phyloP scores from a whole-genome alignment of 2,888 invertebrate species.

The Xylophagus ater region DNA sequence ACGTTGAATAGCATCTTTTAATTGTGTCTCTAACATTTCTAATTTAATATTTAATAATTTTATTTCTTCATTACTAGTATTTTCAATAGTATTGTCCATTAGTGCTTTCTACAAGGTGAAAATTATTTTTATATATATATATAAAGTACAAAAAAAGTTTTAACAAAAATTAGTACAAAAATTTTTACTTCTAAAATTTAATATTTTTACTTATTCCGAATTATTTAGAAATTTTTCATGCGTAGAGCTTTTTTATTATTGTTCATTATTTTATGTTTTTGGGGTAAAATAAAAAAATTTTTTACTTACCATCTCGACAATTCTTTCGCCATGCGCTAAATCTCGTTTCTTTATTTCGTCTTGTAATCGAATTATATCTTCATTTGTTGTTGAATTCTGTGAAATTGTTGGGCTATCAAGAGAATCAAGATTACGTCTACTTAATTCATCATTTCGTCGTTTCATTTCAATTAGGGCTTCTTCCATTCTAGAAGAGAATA shows the following conservation, averaged over 20 bases:
- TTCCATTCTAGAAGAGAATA: slow-evolving; percentile 30
- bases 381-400: slow-evolving; percentile 7
- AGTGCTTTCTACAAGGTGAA: slow-evolving; percentile 40
- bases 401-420: slow-evolving; percentile 28
- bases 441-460: slow-evolving; percentile 35
- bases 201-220: too few species aligned
- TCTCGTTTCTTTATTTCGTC: slow-evolving; percentile 31
- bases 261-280: too few species aligned
- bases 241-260: too few species aligned
- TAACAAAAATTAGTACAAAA: too few species aligned
- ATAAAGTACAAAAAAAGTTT: too few species aligned
- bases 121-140: slow-evolving; percentile 18
- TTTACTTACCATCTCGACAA: slow-evolving; percentile 37
- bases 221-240: too few species aligned
- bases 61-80: slow-evolving; percentile 42
- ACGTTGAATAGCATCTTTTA: slow-evolving; percentile 41
- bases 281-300: neutral
- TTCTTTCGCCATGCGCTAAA: slow-evolving; percentile 34
- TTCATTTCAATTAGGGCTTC: slow-evolving; percentile 34
- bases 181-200: too few species aligned
- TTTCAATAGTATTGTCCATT: slow-evolving; percentile 44
- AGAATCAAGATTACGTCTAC: slow-evolving; percentile 28
- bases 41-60: slow-evolving; percentile 47
- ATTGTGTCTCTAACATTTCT: slow-evolving; percentile 44
- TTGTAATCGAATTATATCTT: slow-evolving; percentile 21